Base-by-base conservation (phyloP, 1,140 invertebrate species). In the Drosophila repleta region DNA sequence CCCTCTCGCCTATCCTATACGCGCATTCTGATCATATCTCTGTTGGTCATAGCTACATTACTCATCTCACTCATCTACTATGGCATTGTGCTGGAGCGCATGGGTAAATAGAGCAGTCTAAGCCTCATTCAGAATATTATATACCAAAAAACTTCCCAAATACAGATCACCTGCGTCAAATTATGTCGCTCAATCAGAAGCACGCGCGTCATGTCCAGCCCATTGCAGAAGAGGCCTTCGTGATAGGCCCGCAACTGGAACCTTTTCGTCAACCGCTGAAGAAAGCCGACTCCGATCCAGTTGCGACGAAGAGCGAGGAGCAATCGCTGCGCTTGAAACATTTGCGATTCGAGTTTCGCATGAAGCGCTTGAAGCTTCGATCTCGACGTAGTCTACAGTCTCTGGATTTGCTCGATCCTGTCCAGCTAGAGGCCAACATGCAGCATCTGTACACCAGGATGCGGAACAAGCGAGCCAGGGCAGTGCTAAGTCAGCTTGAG, bases 41-140 rank as follows among this genome's bases (percentile, higher is more conserved):
- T 68, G 0, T 17, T 88, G 17, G 62, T 90, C 10, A 49, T 90
- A 2, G 5, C 90, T 0, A 55, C 76, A 0, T 17, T 91, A 6
- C 39, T 81, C 0, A 72, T 87, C 15, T 79, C 82, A 0, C 37
- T 91, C 13, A 66, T 91, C 11, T 91, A 91, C 41, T 79, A 91
- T 69, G 79, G 81, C 8, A 75, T 90, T 24, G 82, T 76, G 0
- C 45, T 90, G 15, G 85, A 91, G 17, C 37, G 74, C 29, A 90
- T 90, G 63, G 89, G 87, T 90, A 37, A 70, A 76, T 66, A 45
- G 24, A 11, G 39, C 24, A 7, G 0, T 4, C 26, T 15, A 8
- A 11, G 1, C 1, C 26, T 21, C 5, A 10, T n/a, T 5, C 5
- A n/a, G 4, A 20, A 5, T 21, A 26, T 10, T 17, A 17, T 7